Evolutionary conservation across 2,113 vertebrate genomes (phyloP).

Genomic region (Brachionichthys hirsutus): DNA sequence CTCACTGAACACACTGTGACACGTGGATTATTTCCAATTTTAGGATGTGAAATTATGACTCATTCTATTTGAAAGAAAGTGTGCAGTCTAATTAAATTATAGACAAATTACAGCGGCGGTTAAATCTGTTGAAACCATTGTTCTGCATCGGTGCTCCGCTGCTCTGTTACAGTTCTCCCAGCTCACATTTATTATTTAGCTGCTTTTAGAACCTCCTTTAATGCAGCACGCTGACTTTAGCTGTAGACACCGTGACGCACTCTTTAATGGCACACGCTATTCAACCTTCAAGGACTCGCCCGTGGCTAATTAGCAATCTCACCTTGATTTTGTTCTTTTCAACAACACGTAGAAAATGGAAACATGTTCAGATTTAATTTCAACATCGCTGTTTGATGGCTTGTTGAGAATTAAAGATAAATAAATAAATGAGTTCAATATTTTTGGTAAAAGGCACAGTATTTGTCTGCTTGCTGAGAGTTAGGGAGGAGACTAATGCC

Average conservation of each 20-base stretch:
- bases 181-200: conserved; percentile 38
- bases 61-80: conserved; percentile 15
- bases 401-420: too few relatives aligned
- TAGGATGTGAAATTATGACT: conserved; percentile 25
- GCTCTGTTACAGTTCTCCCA: conserved; percentile 24
- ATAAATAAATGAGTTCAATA: too few relatives aligned
- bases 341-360: not conserved
- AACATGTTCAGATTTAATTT: not conserved
- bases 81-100: conserved; percentile 34
- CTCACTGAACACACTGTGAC: conserved; percentile 26
- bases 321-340: conserved; percentile 36
- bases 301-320: conserved; percentile 24
- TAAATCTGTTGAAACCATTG: conserved; percentile 19
- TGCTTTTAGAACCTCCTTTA: conserved; percentile 25
- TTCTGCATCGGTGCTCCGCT: conserved; percentile 34
- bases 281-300: conserved; percentile 4
- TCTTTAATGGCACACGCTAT: conserved; percentile 15
- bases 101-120: conserved; percentile 35
- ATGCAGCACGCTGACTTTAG: conserved; percentile 44
- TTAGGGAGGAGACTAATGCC: too few relatives aligned
- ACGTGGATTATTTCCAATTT: conserved; percentile 29
- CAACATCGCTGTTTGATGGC: not conserved
- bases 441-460: too few relatives aligned
- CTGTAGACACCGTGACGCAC: conserved; percentile 16
- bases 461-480: too few relatives aligned